Evolutionary conservation across 2,797 vertebrate genomes (phyloP), one percentile per base, ranked within the genome.

Genomic region (Clarias laeviceps): DNA sequence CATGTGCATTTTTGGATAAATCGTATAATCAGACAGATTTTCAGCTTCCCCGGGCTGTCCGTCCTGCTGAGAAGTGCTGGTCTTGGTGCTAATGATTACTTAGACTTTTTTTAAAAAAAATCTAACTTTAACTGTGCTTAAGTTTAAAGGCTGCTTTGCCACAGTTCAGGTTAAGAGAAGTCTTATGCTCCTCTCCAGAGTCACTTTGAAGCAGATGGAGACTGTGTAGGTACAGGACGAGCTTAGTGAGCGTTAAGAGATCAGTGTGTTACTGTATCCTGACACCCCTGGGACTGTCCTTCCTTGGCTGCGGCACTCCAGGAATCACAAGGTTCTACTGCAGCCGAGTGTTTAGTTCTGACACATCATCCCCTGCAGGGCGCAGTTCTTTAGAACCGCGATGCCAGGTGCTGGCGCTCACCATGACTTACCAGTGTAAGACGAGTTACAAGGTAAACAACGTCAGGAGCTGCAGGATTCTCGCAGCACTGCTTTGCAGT

Each of bases 381-480:
- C 85, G 88, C 86, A 77, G 79, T 6, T 1, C 82, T 45, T 72
- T n/a, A 4, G 89, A 84, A 93, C 92, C 83, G 45, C 0, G 56
- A 91, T 82, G 85, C 91, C 91, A 91, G 92, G 89, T 92, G 82
- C 84, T 87, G 88, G 86, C 72, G 50, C 79, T 80, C 66, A 22
- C 84, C 56, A n/a, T 86, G 88, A 88, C 87, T 93, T 91, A 91
- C 80, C 8, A 85, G 76, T 78, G 94, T 94, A 94, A 94, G 91
- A 91, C 86, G 90, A 95, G 92, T 88, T 92, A 92, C 88, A 92
- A 94, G 93, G 93, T 94, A 93, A 95, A 88, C 89, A 91, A 88
- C 73, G 65, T 59, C 89, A 89, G 90, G 91, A 91, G 92, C 91
- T 94, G 88, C 87, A 93, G 92, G 93, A 93, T 93, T 94, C 91